phyloP scores from a whole-genome alignment of 2,113 vertebrate species.

The Agapornis roseicollis region DNA sequence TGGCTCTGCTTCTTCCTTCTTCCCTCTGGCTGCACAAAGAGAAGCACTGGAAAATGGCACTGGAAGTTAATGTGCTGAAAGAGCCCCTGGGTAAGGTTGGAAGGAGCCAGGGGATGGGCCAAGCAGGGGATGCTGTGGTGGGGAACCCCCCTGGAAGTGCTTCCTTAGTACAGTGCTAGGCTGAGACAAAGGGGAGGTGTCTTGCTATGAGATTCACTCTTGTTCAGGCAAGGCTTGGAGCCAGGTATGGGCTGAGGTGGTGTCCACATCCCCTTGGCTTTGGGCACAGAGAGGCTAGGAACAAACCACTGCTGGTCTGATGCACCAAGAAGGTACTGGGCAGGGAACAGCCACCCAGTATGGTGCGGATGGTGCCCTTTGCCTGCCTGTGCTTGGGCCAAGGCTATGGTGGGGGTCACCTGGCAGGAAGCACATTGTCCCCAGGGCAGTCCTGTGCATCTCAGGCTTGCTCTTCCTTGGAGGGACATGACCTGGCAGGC shows the following conservation, averaged over 20 bases:
- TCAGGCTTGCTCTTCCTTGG: conserved; percentile 52
- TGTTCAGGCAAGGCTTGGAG: not conserved
- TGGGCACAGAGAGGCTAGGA: not conserved
- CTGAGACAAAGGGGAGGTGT: not conserved
- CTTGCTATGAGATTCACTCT: not conserved
- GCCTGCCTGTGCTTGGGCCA: not conserved
- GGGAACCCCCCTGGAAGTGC: not conserved
- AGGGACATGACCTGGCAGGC: conserved; percentile 50
- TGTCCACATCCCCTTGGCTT: not conserved
- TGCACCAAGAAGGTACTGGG: not conserved
- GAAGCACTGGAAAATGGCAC: conserved; percentile 43
- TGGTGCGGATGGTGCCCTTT: not conserved
- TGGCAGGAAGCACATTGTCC: not conserved
- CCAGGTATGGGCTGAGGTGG: not conserved
- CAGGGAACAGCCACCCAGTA: not conserved
- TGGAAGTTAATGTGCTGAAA: conserved; percentile 71
- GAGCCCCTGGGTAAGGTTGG: conserved; percentile 72
- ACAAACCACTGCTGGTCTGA: not conserved
- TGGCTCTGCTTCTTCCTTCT: not conserved
- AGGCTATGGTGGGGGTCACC: not conserved
- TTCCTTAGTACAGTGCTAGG: not conserved
- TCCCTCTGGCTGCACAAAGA: conserved; percentile 34
- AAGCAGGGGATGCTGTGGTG: not conserved
- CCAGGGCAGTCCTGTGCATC: not conserved
- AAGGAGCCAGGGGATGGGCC: not conserved